phyloP scores from a whole-genome alignment of 2,113 vertebrate species.

The Lamprologus sp. region DNA sequence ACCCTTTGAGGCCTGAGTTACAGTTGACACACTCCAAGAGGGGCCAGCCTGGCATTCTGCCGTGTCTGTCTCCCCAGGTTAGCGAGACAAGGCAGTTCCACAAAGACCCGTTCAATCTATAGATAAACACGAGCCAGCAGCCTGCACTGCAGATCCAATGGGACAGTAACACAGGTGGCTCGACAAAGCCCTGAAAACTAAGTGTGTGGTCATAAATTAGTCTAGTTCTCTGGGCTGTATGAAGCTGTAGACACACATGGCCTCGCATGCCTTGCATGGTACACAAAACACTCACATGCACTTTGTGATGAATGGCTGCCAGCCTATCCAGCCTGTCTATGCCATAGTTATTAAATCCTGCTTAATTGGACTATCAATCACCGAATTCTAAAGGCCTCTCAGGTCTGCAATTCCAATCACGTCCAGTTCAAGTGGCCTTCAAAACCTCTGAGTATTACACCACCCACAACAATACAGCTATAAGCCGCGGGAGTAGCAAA shows the following conservation, averaged over 20 bases:
- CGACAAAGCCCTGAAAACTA: slow-evolving; percentile 5
- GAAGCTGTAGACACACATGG: slow-evolving; percentile 1
- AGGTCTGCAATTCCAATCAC: slow-evolving; percentile 48
- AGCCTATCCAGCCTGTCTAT: slow-evolving; percentile 45
- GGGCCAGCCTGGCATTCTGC: slow-evolving; percentile 7
- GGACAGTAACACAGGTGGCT: slow-evolving; percentile 1
- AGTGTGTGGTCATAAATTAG: slow-evolving; percentile 36
- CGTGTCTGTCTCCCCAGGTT: slow-evolving; percentile 9
- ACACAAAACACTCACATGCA: slow-evolving; percentile 18
- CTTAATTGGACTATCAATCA: slow-evolving; percentile 73
- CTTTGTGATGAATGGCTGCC: slow-evolving; percentile 62
- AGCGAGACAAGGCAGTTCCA: not conserved
- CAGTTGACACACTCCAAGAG: slow-evolving; percentile 21
- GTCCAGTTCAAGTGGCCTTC: slow-evolving; percentile 30
- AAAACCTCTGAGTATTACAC: slow-evolving; percentile 25
- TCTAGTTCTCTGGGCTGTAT: slow-evolving; percentile 2
- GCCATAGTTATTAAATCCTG: slow-evolving; percentile 66
- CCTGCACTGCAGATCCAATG: not conserved
- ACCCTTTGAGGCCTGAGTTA: slow-evolving; percentile 25
- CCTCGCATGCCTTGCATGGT: not conserved
- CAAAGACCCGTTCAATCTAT: slow-evolving; percentile 5
- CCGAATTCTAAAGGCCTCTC: slow-evolving; percentile 25
- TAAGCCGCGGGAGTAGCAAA: not conserved
- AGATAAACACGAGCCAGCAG: not conserved
- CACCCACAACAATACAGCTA: not conserved